Conservation (phyloP, 2,797 vertebrate genomes). For the Tragelaphus eurycerus region DNA sequence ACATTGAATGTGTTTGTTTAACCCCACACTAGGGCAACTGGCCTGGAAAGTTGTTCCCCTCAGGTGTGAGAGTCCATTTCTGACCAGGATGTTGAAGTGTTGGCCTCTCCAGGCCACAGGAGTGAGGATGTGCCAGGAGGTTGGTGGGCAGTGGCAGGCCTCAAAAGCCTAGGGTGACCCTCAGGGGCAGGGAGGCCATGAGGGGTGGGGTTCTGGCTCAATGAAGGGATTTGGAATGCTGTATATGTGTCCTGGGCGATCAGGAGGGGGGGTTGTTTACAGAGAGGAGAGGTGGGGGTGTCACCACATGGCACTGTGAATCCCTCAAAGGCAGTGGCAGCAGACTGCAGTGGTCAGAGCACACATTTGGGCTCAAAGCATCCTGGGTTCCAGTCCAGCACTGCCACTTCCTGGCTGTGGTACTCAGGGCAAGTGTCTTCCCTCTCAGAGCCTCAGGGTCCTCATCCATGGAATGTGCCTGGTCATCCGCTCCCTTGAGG, state of each 20-base stretch:
- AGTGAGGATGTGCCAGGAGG: not conserved
- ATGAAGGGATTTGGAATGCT: not conserved
- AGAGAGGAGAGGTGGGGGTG: not conserved
- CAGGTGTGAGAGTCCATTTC: not conserved
- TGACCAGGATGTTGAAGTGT: not conserved
- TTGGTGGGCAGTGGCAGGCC: not conserved
- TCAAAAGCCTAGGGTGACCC: not conserved
- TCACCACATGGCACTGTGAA: rapidly evolving
- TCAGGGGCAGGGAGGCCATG: not conserved
- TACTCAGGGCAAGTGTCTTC: not conserved
- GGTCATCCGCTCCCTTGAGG: not conserved
- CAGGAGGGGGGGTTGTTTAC: not conserved
- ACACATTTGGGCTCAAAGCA: not conserved
- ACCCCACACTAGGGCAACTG: not conserved
- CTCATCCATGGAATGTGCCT: not conserved
- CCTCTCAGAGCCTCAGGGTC: not conserved
- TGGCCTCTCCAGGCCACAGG: not conserved
- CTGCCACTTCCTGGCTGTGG: not conserved
- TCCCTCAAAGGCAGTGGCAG: not conserved
- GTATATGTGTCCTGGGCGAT: not conserved
- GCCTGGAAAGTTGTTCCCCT: not conserved
- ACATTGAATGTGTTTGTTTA: not conserved
- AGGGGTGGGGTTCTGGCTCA: not conserved
- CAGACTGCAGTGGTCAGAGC: not conserved
- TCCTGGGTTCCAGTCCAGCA: not conserved